Evolutionary conservation across 2,888 invertebrate species (phyloP).

Genomic region (Hypena proboscidalis): DNA sequence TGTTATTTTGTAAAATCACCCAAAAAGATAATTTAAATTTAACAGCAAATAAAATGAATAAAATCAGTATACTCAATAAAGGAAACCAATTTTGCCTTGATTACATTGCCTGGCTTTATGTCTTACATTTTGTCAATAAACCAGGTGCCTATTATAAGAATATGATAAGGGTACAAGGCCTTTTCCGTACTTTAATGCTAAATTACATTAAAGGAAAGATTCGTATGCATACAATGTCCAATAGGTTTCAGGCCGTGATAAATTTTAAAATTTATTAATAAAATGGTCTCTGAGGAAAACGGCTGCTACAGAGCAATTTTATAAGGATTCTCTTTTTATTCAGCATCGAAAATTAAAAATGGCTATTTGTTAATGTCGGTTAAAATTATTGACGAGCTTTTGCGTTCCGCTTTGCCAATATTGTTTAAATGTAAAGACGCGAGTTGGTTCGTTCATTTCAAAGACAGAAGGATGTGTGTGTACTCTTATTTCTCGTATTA

Average conservation of each 20-base stretch:
- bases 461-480: slow-evolving; percentile 34
- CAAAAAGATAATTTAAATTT: no score
- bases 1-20: no score
- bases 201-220: not conserved
- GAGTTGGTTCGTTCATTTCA: slow-evolving; percentile 15
- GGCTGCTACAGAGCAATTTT: not conserved
- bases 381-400: no score
- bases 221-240: not conserved
- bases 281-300: not conserved
- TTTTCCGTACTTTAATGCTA: no score
- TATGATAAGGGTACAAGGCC: no score
- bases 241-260: not conserved
- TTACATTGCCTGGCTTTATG: no score
- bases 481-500: slow-evolving; percentile 53
- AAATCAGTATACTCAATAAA: no score
- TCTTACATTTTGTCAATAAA: no score
- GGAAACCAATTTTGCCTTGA: no score
- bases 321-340: not conserved
- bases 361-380: not conserved
- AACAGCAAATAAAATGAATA: no score
- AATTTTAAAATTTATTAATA: not conserved
- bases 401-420: no score
- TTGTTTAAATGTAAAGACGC: not conserved
- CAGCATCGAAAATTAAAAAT: not conserved
- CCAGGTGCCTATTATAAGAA: no score